Conservation (phyloP, 2,113 vertebrate genomes). For the Lepus americanus region DNA sequence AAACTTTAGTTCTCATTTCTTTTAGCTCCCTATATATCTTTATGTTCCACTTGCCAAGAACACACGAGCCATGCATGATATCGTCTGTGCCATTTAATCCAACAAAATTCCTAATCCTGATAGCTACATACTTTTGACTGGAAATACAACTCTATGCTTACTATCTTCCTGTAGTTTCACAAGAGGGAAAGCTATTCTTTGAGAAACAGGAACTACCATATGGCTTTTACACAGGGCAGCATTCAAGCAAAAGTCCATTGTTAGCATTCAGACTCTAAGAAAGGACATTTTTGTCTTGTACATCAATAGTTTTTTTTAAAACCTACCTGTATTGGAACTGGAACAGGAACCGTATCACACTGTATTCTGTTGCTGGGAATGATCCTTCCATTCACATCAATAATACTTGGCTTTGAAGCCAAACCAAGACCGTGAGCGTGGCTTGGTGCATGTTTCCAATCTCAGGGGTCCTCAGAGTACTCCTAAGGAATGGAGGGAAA, state of each 20-base stretch:
- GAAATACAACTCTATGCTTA: slow-evolving; percentile 16
- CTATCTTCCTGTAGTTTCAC: neutral
- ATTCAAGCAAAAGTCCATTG: slow-evolving; percentile 57
- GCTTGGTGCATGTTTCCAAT: slow-evolving; percentile 81
- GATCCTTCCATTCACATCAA: slow-evolving; percentile 77
- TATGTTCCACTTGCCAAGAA: neutral
- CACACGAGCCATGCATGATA: neutral
- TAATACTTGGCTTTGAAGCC: slow-evolving; percentile 67
- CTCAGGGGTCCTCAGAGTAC: slow-evolving; percentile 75
- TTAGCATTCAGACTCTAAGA: slow-evolving; percentile 21
- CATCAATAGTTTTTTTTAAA: slow-evolving; percentile 38
- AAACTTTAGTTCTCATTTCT: slow-evolving; percentile 7
- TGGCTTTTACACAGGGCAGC: neutral
- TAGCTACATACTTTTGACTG: neutral
- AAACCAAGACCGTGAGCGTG: slow-evolving; percentile 80
- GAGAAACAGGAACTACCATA: slow-evolving; percentile 6
- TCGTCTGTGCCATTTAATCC: neutral
- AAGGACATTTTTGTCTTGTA: neutral
- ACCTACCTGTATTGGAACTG: slow-evolving; percentile 72
- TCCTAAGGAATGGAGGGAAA: slow-evolving; percentile 65
- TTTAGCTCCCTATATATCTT: neutral
- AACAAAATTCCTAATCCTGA: neutral
- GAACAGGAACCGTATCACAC: neutral
- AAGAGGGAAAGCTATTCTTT: slow-evolving; percentile 34
- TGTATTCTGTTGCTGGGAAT: neutral